Conservation (phyloP, 2,797 vertebrate genomes). For the Echeneis naucrates region DNA sequence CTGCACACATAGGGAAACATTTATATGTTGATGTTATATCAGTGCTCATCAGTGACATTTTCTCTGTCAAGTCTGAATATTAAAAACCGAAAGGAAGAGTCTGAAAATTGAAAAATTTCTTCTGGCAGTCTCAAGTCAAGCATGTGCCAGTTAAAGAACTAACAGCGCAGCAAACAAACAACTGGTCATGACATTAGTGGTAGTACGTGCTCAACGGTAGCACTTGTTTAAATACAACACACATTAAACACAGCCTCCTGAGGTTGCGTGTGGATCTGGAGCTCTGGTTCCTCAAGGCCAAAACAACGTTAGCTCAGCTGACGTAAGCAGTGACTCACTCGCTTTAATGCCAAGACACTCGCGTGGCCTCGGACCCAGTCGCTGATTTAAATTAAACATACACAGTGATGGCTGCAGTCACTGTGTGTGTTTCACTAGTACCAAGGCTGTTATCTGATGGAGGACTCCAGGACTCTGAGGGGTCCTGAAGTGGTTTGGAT, state of each 20-base stretch:
- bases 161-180: neutral
- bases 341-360: constrained; percentile 67
- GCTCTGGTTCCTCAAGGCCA: constrained; percentile 52
- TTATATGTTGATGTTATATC: no score
- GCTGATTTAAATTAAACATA: no score
- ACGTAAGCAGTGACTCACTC: constrained; percentile 63
- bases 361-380: constrained; percentile 28
- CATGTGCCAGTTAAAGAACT: constrained; percentile 1
- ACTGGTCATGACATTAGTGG: neutral
- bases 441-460: neutral
- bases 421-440: neutral
- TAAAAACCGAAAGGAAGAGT: constrained; percentile 9
- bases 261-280: constrained; percentile 49
- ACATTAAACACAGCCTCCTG: constrained; percentile 26
- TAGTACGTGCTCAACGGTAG: no score
- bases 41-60: neutral
- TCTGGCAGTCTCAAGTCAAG: constrained; percentile 10
- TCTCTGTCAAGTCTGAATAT: constrained; percentile 26
- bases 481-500: neutral
- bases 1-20: constrained; percentile 73
- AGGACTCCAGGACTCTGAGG: neutral
- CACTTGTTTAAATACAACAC: constrained; percentile 4
- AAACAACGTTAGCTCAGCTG: constrained; percentile 54
- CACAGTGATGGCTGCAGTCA: neutral
- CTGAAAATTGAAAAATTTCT: constrained; percentile 51